phyloP scores from a whole-genome alignment of 2,797 vertebrate genomes.

The Eulemur mongoz region DNA sequence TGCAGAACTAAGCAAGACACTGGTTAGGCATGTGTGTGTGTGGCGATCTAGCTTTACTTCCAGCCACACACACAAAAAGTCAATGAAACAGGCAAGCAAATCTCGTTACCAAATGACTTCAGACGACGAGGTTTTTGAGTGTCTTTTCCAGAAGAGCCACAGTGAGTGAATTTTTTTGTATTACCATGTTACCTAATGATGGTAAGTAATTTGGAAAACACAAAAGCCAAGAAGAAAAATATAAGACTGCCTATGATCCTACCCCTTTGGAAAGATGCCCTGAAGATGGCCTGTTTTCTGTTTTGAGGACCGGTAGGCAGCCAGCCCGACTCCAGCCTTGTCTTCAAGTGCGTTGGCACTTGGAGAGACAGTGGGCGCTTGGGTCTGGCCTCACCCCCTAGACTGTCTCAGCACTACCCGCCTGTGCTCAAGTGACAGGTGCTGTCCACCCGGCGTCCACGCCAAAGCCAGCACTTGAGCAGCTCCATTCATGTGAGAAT shows the following conservation, averaged over 20 bases:
- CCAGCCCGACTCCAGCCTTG: rapidly evolving
- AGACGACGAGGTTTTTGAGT: neutral
- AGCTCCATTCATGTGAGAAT: neutral
- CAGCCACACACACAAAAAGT: neutral
- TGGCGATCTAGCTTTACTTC: neutral
- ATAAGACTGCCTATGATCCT: neutral
- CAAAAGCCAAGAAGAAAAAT: neutral
- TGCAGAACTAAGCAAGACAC: rapidly evolving
- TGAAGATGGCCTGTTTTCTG: no score
- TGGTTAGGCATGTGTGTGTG: rapidly evolving
- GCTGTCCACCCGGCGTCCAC: rapidly evolving
- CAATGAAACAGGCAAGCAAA: neutral
- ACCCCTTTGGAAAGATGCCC: neutral
- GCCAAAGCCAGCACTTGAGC: rapidly evolving
- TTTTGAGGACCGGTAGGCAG: rapidly evolving
- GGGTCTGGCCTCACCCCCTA: rapidly evolving
- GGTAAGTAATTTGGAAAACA: neutral
- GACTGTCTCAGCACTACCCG: neutral
- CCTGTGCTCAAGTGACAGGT: neutral
- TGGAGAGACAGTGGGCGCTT: rapidly evolving
- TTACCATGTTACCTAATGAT: neutral
- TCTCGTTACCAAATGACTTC: rapidly evolving
- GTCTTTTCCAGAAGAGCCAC: neutral
- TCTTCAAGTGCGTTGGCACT: rapidly evolving
- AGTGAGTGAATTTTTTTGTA: rapidly evolving